These are phyloP conservation scores for Ictidomys tridecemlineatus DNA, from an alignment of 2,113 vertebrate genomes.

Conservation along the genomic window DNA sequence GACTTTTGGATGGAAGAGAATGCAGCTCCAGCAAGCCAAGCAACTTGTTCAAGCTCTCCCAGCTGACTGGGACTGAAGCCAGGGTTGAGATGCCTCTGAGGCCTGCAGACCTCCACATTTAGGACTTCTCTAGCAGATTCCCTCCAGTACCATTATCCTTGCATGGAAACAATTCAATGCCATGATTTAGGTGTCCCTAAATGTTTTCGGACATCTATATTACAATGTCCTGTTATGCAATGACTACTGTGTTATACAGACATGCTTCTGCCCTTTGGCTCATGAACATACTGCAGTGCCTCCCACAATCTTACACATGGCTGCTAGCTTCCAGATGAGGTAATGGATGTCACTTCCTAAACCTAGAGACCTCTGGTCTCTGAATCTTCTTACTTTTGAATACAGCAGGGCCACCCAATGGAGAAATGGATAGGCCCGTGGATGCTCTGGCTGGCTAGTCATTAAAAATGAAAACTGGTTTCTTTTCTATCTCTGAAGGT, in stretches of 20 bases:
- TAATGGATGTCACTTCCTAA: fast-evolving
- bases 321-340: neutral
- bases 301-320: too few relatives aligned
- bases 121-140: neutral
- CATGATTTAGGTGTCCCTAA: neutral
- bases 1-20: neutral
- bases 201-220: neutral
- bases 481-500: neutral
- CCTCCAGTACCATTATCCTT: neutral
- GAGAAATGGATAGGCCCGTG: neutral
- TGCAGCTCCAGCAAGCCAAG: neutral
- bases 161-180: neutral
- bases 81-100: neutral
- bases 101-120: neutral
- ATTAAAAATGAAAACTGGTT: neutral
- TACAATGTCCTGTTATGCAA: neutral
- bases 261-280: neutral
- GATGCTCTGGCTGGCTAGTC: neutral
- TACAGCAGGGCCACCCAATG: neutral
- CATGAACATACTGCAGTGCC: fast-evolving
- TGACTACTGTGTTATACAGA: neutral
- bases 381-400: neutral
- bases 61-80: neutral
- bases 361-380: neutral
- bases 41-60: neutral